Evolutionary conservation across 2,113 vertebrate genomes (phyloP).

Genomic region (Albula glossodonta): DNA sequence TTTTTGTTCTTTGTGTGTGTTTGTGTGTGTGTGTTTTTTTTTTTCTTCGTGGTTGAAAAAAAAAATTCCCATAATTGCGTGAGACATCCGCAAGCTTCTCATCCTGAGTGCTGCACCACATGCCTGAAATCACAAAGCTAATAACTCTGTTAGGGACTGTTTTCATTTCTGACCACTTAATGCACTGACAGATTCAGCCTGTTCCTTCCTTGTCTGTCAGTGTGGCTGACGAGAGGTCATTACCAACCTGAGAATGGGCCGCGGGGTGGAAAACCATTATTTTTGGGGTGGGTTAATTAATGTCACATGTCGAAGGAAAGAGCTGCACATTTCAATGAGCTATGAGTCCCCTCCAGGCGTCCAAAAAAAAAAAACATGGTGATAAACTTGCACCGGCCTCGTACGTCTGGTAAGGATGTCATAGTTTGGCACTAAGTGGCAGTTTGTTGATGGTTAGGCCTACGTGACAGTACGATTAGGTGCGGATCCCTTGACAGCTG

Average conservation of each 20-base stretch:
- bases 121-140: background rate
- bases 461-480: background rate
- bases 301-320: background rate
- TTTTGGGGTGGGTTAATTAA: constrained; percentile 20
- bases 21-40: background rate
- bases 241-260: constrained; percentile 12
- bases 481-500: background rate
- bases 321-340: background rate
- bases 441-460: constrained; percentile 8
- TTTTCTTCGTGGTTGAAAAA: background rate
- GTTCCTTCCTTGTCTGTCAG: constrained; percentile 13
- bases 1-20: background rate
- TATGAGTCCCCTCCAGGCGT: background rate
- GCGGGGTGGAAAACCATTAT: constrained; percentile 16
- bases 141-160: constrained; percentile 14
- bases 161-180: constrained; percentile 21
- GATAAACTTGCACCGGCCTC: background rate
- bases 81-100: background rate
- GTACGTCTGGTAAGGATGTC: background rate
- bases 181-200: constrained; percentile 6
- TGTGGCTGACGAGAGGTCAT: constrained; percentile 11
- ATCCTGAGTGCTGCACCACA: no score
- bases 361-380: background rate
- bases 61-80: background rate
- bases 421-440: background rate